Conservation (phyloP, 2,888 invertebrate genomes). For the Pristionchus arcanus region DNA sequence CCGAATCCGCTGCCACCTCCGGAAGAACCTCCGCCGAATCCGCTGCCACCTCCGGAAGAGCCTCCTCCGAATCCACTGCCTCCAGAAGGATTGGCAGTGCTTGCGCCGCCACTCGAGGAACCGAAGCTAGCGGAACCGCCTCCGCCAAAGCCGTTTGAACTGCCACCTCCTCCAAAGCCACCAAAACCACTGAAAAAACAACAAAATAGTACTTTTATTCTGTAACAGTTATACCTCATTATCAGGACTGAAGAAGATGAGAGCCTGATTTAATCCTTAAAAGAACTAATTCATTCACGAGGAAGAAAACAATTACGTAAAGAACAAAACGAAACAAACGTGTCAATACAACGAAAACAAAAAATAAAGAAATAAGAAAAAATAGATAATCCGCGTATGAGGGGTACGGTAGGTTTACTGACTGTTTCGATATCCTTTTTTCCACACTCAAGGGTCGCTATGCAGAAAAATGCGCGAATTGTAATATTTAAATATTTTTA, state of each 20-base stretch:
- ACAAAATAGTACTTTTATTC: no score
- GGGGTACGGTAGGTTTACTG: no score
- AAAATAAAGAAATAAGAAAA: neutral
- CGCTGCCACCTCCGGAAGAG: no score
- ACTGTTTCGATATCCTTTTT: no score
- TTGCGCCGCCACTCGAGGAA: conserved; percentile 46
- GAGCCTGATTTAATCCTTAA: neutral
- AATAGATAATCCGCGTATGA: no score
- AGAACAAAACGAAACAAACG: neutral
- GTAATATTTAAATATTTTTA: no score
- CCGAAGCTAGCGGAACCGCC: conserved; percentile 51
- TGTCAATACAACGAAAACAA: neutral
- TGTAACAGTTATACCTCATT: neutral
- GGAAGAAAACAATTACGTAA: no score
- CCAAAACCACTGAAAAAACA: neutral
- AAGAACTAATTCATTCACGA: neutral
- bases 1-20: no score
- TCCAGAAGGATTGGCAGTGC: conserved; percentile 28
- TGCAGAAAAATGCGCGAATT: no score
- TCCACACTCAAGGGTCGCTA: no score
- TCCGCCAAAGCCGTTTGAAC: conserved; percentile 46
- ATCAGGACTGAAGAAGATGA: neutral
- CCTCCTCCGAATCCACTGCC: conserved; percentile 4
- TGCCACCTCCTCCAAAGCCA: conserved; percentile 31
- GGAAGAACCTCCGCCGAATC: no score